phyloP scores from a whole-genome alignment of 2,797 vertebrate genomes.

The Acanthornis magna region DNA sequence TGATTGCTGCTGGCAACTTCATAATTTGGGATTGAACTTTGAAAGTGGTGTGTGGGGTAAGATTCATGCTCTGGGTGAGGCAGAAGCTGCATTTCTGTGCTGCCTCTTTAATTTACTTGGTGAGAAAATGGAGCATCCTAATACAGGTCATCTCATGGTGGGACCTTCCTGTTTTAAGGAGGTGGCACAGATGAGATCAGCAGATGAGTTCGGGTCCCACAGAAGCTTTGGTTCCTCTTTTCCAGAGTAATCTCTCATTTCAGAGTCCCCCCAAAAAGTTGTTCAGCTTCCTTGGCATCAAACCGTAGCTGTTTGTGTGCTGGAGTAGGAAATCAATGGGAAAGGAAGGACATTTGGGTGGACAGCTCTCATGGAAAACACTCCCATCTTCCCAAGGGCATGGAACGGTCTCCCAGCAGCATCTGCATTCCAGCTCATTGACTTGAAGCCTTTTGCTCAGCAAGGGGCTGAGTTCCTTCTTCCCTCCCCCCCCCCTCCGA shows the following conservation, averaged over 20 bases:
- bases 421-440: neutral
- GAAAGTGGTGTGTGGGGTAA: neutral
- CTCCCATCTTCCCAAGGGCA: neutral
- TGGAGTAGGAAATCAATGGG: neutral
- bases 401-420: neutral
- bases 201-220: neutral
- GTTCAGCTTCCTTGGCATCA: neutral
- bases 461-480: neutral
- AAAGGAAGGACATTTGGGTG: neutral
- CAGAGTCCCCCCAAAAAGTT: neutral
- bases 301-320: neutral
- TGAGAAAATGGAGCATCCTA: neutral
- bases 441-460: neutral
- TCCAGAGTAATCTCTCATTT: neutral
- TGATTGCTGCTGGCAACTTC: neutral
- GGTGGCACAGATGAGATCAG: neutral
- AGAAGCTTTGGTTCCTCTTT: neutral
- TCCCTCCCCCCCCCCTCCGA: neutral
- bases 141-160: rapidly evolving
- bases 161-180: neutral
- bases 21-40: neutral
- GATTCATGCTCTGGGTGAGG: neutral
- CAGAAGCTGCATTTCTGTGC: neutral
- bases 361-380: neutral
- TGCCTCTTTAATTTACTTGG: neutral